Percentiles rank a stretch among this genome's conserved stretches.
Conservation (phyloP, 1,140 invertebrate genomes). For the Ephestia elutella region DNA sequence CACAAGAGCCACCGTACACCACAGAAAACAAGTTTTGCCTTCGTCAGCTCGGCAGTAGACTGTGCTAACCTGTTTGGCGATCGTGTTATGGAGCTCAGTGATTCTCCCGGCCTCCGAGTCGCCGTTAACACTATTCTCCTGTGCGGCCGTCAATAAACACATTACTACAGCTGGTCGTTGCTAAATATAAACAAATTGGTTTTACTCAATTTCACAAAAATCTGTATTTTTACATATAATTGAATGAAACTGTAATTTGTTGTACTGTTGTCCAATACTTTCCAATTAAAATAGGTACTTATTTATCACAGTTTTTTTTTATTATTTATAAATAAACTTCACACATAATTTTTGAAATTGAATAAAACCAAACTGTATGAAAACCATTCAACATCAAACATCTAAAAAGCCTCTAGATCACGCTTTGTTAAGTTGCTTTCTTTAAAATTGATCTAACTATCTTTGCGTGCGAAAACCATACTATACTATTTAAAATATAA, state of each 20-base stretch:
- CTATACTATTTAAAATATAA: too few species aligned
- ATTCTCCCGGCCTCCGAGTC: constrained; percentile 64
- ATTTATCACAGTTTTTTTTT: too few species aligned
- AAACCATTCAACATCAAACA: constrained; percentile 4
- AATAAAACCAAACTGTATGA: neutral
- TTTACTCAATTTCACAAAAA: neutral
- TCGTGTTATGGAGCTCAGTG: constrained; percentile 87
- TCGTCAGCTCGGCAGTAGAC: neutral
- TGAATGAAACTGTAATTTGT: too few species aligned
- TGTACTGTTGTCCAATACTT: too few species aligned
- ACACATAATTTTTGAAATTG: neutral
- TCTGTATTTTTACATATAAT: too few species aligned
- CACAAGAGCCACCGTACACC: constrained; percentile 1
- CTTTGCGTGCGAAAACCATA: too few species aligned
- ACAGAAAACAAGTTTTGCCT: neutral
- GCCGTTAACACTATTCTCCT: constrained; percentile 67
- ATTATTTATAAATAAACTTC: too few species aligned
- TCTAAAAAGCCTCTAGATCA: neutral
- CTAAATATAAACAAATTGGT: neutral
- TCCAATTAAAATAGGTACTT: too few species aligned
- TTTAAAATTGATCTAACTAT: too few species aligned
- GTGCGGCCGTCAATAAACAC: constrained; percentile 40
- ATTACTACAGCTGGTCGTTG: neutral
- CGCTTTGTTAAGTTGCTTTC: constrained; percentile 7
- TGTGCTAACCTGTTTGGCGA: constrained; percentile 90